Conservation (phyloP, 2,113 vertebrate species). For the Pycnonotus jocosus region DNA sequence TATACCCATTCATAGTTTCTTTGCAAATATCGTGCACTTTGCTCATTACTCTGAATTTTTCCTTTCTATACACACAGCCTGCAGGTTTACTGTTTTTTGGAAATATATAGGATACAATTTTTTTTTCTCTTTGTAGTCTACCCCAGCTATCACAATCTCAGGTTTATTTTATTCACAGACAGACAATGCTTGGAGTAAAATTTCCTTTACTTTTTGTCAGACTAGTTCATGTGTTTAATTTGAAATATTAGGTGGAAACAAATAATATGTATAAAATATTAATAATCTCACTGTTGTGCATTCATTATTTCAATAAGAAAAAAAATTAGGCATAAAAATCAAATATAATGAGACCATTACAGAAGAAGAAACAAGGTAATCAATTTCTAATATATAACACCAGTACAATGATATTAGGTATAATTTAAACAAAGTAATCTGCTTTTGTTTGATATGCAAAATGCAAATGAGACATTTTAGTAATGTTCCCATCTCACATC, state of each 20-base stretch:
- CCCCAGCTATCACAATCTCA: background rate
- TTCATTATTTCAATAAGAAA: conserved; percentile 52
- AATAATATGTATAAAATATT: conserved; percentile 39
- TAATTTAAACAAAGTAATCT: conserved; percentile 65
- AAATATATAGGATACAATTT: background rate
- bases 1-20: background rate
- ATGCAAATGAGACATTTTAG: conserved; percentile 70
- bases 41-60: background rate
- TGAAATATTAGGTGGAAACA: conserved; percentile 46
- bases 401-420: conserved; percentile 49
- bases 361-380: conserved; percentile 60
- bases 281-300: conserved; percentile 30
- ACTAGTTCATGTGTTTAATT: conserved; percentile 21
- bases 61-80: background rate
- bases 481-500: conserved; percentile 15
- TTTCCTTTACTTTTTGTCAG: conserved; percentile 52
- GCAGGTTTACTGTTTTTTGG: background rate
- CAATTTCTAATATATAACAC: conserved; percentile 66
- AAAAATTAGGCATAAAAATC: conserved; percentile 46
- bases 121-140: background rate
- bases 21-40: background rate
- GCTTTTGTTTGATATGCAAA: conserved; percentile 60
- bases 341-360: conserved; percentile 67
- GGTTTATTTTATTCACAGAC: conserved; percentile 24
- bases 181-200: conserved; percentile 23